phyloP scores from a whole-genome alignment of 92 coral and sea anemone species.

The Phenganax stokvisi region DNA sequence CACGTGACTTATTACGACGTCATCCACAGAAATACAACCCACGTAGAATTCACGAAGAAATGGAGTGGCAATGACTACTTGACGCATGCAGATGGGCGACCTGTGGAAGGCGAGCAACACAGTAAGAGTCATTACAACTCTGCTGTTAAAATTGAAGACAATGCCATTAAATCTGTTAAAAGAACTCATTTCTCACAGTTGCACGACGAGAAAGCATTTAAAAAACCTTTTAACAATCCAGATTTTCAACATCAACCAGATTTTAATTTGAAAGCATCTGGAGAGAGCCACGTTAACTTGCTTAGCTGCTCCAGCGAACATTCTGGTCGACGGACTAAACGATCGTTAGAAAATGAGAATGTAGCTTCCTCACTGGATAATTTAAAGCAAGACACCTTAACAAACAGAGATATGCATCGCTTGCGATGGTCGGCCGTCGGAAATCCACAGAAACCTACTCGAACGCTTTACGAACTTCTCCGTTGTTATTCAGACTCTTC shows the following conservation, averaged over 20 bases:
- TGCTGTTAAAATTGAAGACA: constrained; percentile 50
- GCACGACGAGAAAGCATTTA: constrained; percentile 53
- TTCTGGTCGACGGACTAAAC: constrained; percentile 5
- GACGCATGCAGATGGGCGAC: constrained; percentile 65
- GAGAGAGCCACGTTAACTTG: constrained; percentile 60
- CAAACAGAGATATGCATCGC: constrained; percentile 57
- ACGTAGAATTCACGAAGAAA: constrained; percentile 52
- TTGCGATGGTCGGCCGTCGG: constrained; percentile 67
- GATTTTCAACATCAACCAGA: constrained; percentile 64
- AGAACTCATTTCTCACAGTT: constrained; percentile 54
- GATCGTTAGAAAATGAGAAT: constrained; percentile 2
- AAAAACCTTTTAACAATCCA: constrained; percentile 60
- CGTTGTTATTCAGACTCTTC: constrained; percentile 65
- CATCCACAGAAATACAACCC: constrained; percentile 54
- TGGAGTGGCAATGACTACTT: constrained; percentile 76
- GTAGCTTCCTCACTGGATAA: constrained; percentile 10
- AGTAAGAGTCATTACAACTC: constrained; percentile 56
- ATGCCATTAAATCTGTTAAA: constrained; percentile 54
- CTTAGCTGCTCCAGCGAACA: constrained; percentile 36
- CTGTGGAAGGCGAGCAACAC: constrained; percentile 65
- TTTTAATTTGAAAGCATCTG: constrained; percentile 64
- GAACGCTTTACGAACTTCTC: constrained; percentile 64
- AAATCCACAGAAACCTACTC: constrained; percentile 49
- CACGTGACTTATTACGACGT: constrained; percentile 58
- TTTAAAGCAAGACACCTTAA: constrained; percentile 55